phyloP scores from a whole-genome alignment of 1,140 invertebrate species.

The Doryteuthis pealeii region DNA sequence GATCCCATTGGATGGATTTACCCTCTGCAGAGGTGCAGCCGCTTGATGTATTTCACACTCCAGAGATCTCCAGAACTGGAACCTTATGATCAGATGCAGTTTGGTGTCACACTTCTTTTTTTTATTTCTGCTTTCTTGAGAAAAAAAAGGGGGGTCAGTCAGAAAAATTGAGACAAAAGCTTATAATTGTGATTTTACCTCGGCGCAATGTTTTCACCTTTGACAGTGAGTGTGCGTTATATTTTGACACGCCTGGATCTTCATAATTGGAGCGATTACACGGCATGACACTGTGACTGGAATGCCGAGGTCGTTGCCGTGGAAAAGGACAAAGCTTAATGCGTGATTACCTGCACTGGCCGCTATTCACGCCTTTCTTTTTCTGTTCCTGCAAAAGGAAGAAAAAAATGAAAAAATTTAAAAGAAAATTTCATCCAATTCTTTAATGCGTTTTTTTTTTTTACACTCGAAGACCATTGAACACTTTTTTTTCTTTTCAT shows the following conservation, averaged over 20 bases:
- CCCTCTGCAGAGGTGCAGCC: too few species aligned
- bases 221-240: constrained; percentile 80
- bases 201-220: constrained; percentile 82
- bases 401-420: neutral
- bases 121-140: neutral
- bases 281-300: constrained; percentile 94
- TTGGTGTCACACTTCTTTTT: too few species aligned
- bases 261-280: constrained; percentile 74
- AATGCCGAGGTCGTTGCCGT: constrained; percentile 78
- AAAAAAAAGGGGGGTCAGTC: too few species aligned
- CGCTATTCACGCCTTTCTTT: constrained; percentile 79
- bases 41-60: too few species aligned
- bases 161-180: neutral
- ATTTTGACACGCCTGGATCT: constrained; percentile 82
- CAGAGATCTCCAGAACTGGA: too few species aligned
- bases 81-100: too few species aligned
- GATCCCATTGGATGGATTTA: too few species aligned
- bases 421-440: too few species aligned
- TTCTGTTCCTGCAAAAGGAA: constrained; percentile 67
- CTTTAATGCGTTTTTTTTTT: too few species aligned
- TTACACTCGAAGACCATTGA: too few species aligned
- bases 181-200: constrained; percentile 58
- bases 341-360: constrained; percentile 93
- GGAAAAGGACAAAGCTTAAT: constrained; percentile 82
- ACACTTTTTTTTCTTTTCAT: too few species aligned